Conservation (phyloP, 1,140 invertebrate species). For the Oscheius sp. region DNA sequence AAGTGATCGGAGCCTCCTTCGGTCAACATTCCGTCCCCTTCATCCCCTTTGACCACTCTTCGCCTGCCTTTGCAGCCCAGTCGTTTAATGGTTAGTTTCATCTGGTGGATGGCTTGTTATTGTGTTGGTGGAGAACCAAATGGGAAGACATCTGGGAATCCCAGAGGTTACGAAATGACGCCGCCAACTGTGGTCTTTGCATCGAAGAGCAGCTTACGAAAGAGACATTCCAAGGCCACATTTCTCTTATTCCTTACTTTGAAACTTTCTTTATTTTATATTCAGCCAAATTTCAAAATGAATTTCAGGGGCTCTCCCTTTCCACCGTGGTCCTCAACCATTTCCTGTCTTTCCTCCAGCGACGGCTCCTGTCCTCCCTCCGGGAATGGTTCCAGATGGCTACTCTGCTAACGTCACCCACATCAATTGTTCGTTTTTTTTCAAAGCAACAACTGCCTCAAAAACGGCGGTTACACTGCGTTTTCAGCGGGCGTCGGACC, state of each 20-base stretch:
- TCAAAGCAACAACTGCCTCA: neutral
- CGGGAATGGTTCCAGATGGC: conserved; percentile 20
- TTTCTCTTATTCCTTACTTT: no score
- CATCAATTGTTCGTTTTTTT: conserved; percentile 30
- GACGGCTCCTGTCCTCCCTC: neutral
- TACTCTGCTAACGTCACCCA: conserved; percentile 37
- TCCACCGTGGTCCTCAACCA: conserved; percentile 4
- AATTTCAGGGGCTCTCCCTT: neutral
- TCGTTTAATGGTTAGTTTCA: no score
- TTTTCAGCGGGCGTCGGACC: conserved; percentile 34
- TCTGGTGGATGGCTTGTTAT: no score
- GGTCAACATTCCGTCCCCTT: neutral
- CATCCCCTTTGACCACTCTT: neutral
- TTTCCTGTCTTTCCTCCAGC: neutral
- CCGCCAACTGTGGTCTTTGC: neutral
- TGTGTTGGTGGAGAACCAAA: no score
- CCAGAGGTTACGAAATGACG: neutral
- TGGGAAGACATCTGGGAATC: no score
- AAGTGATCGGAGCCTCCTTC: neutral
- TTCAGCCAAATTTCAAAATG: neutral
- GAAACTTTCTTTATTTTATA: neutral
- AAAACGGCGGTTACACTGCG: neutral
- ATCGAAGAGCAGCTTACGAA: no score
- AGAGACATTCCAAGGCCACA: no score
- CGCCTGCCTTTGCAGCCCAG: no score